A percentile compares a stretch with the other conserved stretches of the same genome.
Evolutionary conservation across 2,797 vertebrate genomes (phyloP).

Genomic region (Lerista edwardsae): DNA sequence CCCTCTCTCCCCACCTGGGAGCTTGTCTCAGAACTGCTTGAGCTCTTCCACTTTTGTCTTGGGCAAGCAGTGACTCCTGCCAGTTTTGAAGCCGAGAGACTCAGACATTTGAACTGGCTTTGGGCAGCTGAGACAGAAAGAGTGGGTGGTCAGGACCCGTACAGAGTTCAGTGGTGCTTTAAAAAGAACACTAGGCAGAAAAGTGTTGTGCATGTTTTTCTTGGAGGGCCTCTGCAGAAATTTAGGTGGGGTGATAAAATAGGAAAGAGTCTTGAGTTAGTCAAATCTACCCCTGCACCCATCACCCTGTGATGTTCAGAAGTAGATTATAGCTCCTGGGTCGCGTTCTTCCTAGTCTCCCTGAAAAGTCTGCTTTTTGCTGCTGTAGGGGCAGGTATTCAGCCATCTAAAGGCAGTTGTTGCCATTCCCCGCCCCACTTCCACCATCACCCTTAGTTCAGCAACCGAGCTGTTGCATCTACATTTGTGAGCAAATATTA

Average conservation of each 20-base stretch:
- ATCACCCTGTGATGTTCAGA: background rate
- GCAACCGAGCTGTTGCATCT: no score
- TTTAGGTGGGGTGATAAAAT: background rate
- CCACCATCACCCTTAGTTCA: no score
- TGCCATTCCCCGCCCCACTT: background rate
- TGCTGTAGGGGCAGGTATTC: background rate
- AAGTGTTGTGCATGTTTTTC: background rate
- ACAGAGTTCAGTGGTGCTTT: background rate
- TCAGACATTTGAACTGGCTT: no score
- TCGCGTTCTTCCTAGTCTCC: background rate
- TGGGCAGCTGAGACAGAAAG: no score
- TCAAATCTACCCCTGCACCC: background rate
- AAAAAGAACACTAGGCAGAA: no score
- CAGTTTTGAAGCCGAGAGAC: no score
- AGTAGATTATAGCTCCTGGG: background rate
- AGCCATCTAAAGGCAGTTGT: background rate
- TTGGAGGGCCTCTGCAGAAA: background rate
- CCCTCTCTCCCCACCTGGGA: fast-evolving
- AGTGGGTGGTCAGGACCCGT: background rate
- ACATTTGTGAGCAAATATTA: no score
- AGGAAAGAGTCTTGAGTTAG: no score
- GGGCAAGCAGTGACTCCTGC: no score
- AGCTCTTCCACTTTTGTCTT: no score
- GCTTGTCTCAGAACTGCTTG: background rate
- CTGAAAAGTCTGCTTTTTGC: background rate